Evolutionary conservation across 2,888 invertebrate genomes (phyloP), one percentile per base, ranked within the genome.

Genomic region (Leptinotarsa juncta): DNA sequence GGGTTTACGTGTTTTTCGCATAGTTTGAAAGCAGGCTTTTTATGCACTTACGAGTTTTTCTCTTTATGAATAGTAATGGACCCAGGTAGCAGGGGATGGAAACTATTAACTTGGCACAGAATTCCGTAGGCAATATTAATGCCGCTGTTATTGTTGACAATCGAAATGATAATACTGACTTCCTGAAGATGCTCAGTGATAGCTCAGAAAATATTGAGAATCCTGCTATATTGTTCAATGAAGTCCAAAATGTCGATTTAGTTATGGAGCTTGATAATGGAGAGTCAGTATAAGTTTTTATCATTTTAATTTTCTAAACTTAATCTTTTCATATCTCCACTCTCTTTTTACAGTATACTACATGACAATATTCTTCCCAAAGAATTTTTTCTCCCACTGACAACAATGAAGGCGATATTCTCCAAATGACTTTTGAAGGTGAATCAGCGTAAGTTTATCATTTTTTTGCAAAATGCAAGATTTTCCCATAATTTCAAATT

Each of bases 101-200:
- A 50, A 50, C 50, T 50, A 16, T 50, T 16, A 50, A 67, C n/a
- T 4, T 78, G 70, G 65, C 71, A 78, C 74, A 67, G 67, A 60
- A 55, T 14, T 18, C 42, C 42, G 23, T 48, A 60, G 50, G 50
- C 50, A 50, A 50, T 50, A 50, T 50, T 1, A 16, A 50, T 50
- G 50, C 50, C 50, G 15, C 50, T 50, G 50, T 50, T 50, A 50
- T 50, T 50, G 50, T 50, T 50, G 50, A 50, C 15, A 50, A 50
- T 15, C 50, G 50, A 50, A 15, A 50, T 50, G 50, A 50, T 50
- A 15, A 50, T 50, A 50, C 50, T 50, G 15, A 50, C 50, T 50
- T 50, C 15, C 50, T 15, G 12, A 15, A 16, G 50, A 50, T 50
- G 50, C 15, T 50, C 50, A 50, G 15, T 15, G 50, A 50, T 50